phyloP scores from a whole-genome alignment of 2,113 vertebrate genomes.

The Columbina picui region DNA sequence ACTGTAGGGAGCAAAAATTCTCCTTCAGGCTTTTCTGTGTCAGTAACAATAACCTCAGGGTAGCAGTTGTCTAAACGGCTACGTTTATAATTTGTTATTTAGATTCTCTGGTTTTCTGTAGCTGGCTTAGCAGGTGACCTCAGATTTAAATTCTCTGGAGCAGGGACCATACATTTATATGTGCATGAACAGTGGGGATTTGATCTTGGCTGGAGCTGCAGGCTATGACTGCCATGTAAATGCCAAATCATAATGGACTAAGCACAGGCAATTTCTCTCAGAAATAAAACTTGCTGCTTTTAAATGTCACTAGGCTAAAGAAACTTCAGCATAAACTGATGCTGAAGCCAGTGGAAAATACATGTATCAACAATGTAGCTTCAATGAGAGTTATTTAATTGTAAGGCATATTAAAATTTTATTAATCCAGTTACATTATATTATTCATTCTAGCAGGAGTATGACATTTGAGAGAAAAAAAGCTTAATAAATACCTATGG shows the following conservation, averaged over 20 bases:
- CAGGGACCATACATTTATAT: slow-evolving; percentile 31
- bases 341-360: slow-evolving; percentile 17
- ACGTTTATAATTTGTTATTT: background rate
- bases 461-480: background rate
- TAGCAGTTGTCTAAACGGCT: slow-evolving; percentile 1
- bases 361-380: background rate
- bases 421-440: background rate
- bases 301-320: slow-evolving; percentile 56
- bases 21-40: slow-evolving; percentile 10
- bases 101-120: slow-evolving; percentile 32
- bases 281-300: slow-evolving; percentile 61
- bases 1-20: background rate
- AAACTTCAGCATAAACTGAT: slow-evolving; percentile 28
- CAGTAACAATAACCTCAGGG: slow-evolving; percentile 5
- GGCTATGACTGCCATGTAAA: slow-evolving; percentile 56
- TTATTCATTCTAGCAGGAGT: background rate
- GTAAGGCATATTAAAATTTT: slow-evolving; percentile 8
- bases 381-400: slow-evolving; percentile 10
- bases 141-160: slow-evolving; percentile 39
- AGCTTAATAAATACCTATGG: background rate
- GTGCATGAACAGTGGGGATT: slow-evolving; percentile 23
- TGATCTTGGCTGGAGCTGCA: slow-evolving; percentile 54
- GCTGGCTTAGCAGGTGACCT: slow-evolving; percentile 46
- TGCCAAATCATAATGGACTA: slow-evolving; percentile 61
- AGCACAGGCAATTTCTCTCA: slow-evolving; percentile 46